Percentiles rank a stretch among this genome's conserved stretches.
Evolutionary conservation across 2,888 invertebrate species (phyloP).

Genomic region (Pseudococcus longispinus): DNA sequence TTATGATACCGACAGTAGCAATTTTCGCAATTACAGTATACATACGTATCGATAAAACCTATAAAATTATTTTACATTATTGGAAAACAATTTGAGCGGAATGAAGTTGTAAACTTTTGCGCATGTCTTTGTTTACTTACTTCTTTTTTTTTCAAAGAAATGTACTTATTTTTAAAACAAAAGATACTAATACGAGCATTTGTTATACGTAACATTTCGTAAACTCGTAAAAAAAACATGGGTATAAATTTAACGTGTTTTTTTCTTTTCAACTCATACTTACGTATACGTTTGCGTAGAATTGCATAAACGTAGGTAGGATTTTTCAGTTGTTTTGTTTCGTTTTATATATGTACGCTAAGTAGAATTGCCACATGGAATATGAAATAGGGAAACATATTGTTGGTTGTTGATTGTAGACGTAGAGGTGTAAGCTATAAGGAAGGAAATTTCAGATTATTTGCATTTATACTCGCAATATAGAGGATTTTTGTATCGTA

Average conservation of each 20-base stretch:
- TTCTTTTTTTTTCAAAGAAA: not conserved
- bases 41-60: not conserved
- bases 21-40: constrained; percentile 18
- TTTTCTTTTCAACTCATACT: not conserved
- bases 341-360: not conserved
- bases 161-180: constrained; percentile 26
- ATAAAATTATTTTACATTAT: constrained; percentile 6
- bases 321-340: constrained; percentile 1
- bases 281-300: not conserved
- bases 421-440: not conserved
- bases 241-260: not conserved
- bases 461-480: not conserved
- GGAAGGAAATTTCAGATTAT: not conserved
- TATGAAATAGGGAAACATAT: not conserved
- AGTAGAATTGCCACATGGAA: not conserved
- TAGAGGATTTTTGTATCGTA: constrained; percentile 1
- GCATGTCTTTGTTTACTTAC: not conserved
- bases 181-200: not conserved
- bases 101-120: not conserved
- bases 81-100: not conserved
- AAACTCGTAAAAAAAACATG: constrained; percentile 21
- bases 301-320: not conserved
- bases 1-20: constrained; percentile 28
- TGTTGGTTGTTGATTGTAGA: not conserved
- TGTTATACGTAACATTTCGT: not conserved